A percentile compares a stretch with the other conserved stretches of the same genome.
Evolutionary conservation across 2,113 vertebrate genomes (phyloP).

Genomic region (Heteronetta atricapilla): DNA sequence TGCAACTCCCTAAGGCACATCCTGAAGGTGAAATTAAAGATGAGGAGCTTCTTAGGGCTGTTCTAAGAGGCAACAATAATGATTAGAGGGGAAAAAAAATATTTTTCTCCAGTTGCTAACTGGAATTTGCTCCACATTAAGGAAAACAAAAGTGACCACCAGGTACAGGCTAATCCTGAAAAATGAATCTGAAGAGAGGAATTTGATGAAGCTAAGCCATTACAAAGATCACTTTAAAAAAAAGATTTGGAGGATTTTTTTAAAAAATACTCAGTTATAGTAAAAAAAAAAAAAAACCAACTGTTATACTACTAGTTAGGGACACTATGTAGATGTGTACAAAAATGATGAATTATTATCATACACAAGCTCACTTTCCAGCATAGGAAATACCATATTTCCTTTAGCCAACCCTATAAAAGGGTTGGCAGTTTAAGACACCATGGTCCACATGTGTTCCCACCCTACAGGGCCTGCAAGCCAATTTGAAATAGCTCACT

Average conservation of each 20-base stretch:
- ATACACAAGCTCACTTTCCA: not conserved
- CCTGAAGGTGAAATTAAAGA: not conserved
- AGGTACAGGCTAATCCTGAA: not conserved
- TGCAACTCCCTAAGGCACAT: rapidly evolving
- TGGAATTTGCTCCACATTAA: not conserved
- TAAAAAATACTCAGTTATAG: not conserved
- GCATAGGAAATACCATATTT: not conserved
- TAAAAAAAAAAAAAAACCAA: not conserved
- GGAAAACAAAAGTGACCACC: not conserved
- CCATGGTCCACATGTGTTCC: not conserved
- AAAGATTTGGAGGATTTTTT: not conserved
- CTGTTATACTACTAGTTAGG: not conserved
- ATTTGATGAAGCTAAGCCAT: rapidly evolving
- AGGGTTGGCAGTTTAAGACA: not conserved
- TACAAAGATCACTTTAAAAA: no score
- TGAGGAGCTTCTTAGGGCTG: not conserved
- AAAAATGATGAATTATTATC: not conserved
- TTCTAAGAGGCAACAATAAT: not conserved
- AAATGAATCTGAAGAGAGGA: not conserved
- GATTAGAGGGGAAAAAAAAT: not conserved
- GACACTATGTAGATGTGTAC: not conserved
- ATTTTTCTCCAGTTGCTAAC: not conserved
- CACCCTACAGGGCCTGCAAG: not conserved
- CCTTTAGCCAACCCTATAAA: not conserved
- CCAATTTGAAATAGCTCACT: not conserved